Percentiles rank a stretch among this genome's conserved stretches.
These are phyloP conservation scores for Galerucella calmariensis DNA, from an alignment of 2,888 invertebrate genomes.

Conservation along the genomic window DNA sequence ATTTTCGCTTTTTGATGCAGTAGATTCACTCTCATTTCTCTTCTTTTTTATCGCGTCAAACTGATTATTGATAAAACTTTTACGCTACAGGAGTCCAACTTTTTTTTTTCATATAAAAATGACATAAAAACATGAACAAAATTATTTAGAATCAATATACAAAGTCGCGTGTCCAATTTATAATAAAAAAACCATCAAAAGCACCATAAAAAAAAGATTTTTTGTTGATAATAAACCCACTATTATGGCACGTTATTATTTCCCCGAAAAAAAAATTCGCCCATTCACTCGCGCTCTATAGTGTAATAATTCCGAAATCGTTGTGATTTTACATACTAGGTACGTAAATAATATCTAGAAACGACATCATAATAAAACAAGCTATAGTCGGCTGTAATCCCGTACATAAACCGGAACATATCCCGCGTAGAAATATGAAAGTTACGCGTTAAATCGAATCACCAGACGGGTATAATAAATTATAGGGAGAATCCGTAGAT, in stretches of 20 bases:
- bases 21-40: not conserved
- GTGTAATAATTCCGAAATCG: constrained; percentile 24
- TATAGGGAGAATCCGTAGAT: constrained; percentile 13
- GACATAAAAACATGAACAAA: not conserved
- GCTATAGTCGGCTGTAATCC: constrained; percentile 26
- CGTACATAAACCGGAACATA: constrained; percentile 21
- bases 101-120: too few relatives aligned
- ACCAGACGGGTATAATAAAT: constrained; percentile 29
- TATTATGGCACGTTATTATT: constrained; percentile 20
- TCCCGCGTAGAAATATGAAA: constrained; percentile 31
- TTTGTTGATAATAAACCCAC: constrained; percentile 15
- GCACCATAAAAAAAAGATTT: constrained; percentile 7
- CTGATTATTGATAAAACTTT: not conserved
- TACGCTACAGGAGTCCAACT: not conserved
- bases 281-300: not conserved
- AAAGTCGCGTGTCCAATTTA: constrained; percentile 11
- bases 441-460: constrained; percentile 31
- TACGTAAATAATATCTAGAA: constrained; percentile 32
- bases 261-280: constrained; percentile 11
- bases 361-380: constrained; percentile 34
- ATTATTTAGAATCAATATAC: not conserved
- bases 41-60: too few relatives aligned
- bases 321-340: constrained; percentile 28
- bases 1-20: not conserved
- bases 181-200: constrained; percentile 11